Evolutionary conservation across 2,888 invertebrate species (phyloP).

Genomic region (Clanis bilineata): DNA sequence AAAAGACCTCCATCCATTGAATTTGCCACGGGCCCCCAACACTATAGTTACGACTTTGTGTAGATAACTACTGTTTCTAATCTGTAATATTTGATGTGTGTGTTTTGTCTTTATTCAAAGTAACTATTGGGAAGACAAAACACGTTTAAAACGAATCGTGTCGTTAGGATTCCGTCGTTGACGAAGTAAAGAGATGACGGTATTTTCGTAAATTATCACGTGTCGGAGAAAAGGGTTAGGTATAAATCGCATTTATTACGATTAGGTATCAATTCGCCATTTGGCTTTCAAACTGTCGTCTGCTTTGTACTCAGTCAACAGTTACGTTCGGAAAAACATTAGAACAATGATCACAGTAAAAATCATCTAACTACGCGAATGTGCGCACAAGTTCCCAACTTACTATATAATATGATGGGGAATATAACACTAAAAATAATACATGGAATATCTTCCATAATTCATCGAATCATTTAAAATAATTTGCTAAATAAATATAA

Average conservation of each 20-base stretch:
- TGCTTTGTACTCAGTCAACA: conserved; percentile 25
- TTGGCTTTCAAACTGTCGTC: neutral
- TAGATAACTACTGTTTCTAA: neutral
- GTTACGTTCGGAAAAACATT: conserved; percentile 37
- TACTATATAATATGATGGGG: conserved; percentile 10
- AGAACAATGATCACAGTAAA: conserved; percentile 77
- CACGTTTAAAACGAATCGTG: neutral
- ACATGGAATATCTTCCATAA: neutral
- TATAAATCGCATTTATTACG: neutral
- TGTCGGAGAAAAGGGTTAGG: neutral
- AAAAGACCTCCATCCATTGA: too few relatives aligned
- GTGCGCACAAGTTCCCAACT: conserved; percentile 66
- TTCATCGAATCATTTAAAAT: neutral
- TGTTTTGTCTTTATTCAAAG: neutral
- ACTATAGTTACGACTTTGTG: too few relatives aligned
- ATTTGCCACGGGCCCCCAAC: too few relatives aligned
- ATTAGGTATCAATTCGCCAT: neutral
- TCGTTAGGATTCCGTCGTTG: neutral
- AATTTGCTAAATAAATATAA: conserved; percentile 1
- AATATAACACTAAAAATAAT: conserved; percentile 9
- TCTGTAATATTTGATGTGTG: neutral
- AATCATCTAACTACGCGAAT: conserved; percentile 77
- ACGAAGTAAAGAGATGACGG: neutral
- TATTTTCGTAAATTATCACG: neutral
- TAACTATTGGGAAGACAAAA: conserved; percentile 1